Conservation (phyloP, 2,888 invertebrate species). For the Oeneis ivallda region DNA sequence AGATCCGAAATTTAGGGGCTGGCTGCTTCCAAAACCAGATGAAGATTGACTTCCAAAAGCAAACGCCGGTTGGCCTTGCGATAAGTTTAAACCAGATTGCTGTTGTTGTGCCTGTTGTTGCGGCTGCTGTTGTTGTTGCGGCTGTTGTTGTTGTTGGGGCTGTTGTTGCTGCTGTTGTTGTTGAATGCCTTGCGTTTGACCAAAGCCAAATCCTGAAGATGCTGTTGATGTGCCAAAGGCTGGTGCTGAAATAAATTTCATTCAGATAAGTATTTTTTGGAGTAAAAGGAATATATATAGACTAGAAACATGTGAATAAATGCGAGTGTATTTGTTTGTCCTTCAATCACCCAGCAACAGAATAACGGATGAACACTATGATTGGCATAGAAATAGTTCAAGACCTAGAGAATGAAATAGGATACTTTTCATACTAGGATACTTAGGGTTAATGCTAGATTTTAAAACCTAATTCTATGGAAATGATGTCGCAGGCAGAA, state of each 20-base stretch:
- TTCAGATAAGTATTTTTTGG: no score
- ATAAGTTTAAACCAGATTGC: slow-evolving; percentile 11
- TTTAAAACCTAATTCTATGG: no score
- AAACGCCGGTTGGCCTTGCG: slow-evolving; percentile 32
- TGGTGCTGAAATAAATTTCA: slow-evolving; percentile 33
- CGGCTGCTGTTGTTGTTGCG: slow-evolving; percentile 12
- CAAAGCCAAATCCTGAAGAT: slow-evolving; percentile 35
- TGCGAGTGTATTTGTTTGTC: no score
- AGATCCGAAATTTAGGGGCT: slow-evolving; percentile 23
- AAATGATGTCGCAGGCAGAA: no score
- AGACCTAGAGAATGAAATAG: no score
- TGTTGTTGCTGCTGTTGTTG: slow-evolving; percentile 20
- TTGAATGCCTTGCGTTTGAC: slow-evolving; percentile 29
- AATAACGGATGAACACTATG: no score
- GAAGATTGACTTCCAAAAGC: slow-evolving; percentile 42
- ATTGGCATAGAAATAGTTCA: no score
- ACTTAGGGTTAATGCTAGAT: no score
- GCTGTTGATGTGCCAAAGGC: slow-evolving; percentile 43
- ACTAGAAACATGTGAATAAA: no score
- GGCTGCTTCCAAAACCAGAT: slow-evolving; percentile 23
- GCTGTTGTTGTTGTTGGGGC: background rate
- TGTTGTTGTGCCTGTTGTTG: slow-evolving; percentile 18
- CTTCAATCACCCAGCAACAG: no score
- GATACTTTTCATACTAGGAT: no score
- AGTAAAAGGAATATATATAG: no score